phyloP scores from a whole-genome alignment of 2,888 invertebrate species.

The Apantesis nais region DNA sequence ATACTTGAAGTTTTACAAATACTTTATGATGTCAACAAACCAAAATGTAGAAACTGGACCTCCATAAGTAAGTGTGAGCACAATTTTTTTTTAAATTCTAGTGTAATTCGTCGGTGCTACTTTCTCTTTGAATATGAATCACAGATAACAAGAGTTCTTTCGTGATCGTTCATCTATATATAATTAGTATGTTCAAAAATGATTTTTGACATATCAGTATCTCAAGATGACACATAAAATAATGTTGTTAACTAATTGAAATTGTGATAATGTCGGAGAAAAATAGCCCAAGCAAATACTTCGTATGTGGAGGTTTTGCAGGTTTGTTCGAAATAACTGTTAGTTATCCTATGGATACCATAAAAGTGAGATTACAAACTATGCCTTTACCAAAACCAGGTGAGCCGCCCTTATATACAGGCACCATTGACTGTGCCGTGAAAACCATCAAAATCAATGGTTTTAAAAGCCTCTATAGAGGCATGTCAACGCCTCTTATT shows the following conservation, averaged over 20 bases:
- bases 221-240: background rate
- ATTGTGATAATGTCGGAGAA: background rate
- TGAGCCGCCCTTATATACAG: conserved; percentile 10
- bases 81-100: background rate
- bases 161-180: background rate
- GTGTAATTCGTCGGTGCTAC: background rate
- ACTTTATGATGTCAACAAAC: background rate
- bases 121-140: background rate
- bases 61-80: background rate
- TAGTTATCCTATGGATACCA: conserved; percentile 9
- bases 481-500: background rate
- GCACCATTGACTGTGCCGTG: conserved; percentile 1
- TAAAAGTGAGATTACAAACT: conserved; percentile 15
- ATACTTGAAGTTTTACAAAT: background rate
- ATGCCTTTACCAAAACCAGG: conserved; percentile 11
- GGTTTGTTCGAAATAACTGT: conserved; percentile 4
- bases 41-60: background rate
- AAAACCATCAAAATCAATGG: conserved; percentile 7
- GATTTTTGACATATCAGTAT: conserved; percentile 15
- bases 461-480: conserved; percentile 3
- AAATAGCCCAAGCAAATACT: background rate
- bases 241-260: background rate
- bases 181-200: conserved; percentile 1
- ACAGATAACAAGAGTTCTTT: background rate
- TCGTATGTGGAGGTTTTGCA: conserved; percentile 6